These are phyloP conservation scores for Gracilinanus agilis DNA, from an alignment of 2,113 vertebrate genomes.

Conservation along the genomic window DNA sequence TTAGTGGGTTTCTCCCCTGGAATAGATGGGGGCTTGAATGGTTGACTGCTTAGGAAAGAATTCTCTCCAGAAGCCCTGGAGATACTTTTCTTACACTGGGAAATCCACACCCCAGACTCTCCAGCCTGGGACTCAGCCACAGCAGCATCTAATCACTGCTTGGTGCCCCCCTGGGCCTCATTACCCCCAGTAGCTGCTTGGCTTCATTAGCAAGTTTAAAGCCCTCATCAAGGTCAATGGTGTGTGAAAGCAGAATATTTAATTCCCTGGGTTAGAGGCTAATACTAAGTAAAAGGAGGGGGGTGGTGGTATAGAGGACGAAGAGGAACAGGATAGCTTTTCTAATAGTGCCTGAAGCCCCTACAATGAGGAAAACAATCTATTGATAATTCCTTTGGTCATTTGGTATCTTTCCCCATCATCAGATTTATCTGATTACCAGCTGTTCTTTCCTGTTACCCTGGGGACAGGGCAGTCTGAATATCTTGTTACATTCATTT, in stretches of 20 bases:
- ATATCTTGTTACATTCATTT: not conserved
- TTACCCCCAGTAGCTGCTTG: conserved; percentile 6
- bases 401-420: not conserved
- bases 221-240: conserved; percentile 65
- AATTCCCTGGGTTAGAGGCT: conserved; percentile 49
- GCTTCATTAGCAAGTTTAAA: conserved; percentile 64
- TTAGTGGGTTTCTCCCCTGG: not conserved
- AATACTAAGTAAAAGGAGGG: conserved; percentile 10
- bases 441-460: not conserved
- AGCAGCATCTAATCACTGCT: not conserved
- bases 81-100: not conserved
- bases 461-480: not conserved
- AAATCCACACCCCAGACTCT: not conserved
- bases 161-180: conserved; percentile 1
- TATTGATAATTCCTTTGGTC: not conserved
- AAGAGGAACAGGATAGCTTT: not conserved
- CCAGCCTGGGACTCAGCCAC: not conserved
- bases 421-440: not conserved
- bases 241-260: conserved; percentile 60
- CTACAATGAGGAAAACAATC: not conserved
- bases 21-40: not conserved
- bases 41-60: not conserved
- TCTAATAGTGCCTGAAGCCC: not conserved
- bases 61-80: not conserved
- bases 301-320: not conserved